Percentiles rank a stretch among this genome's conserved stretches.
phyloP scores from a whole-genome alignment of 2,113 vertebrate species.

The Columbina picui region DNA sequence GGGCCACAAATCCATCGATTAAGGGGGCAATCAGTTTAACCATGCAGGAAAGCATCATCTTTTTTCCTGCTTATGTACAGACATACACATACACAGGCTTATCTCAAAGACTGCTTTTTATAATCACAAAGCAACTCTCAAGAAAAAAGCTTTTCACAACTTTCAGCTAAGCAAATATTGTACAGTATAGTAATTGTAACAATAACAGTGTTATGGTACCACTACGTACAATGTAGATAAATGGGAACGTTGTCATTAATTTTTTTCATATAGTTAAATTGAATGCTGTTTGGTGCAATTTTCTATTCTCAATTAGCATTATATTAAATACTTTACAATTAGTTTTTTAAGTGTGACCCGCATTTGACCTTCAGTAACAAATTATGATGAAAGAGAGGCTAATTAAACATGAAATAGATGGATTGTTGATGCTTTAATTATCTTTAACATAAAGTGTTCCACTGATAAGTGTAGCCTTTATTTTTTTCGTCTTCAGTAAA shows the following conservation, averaged over 20 bases:
- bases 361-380: conserved; percentile 27
- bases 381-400: conserved; percentile 14
- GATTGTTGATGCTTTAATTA: conserved; percentile 36
- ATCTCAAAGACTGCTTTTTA: neutral
- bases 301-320: neutral
- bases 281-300: neutral
- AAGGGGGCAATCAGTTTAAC: neutral
- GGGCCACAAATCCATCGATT: neutral
- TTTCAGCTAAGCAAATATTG: neutral
- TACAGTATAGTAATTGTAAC: neutral
- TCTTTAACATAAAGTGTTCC: conserved; percentile 42
- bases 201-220: neutral
- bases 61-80: neutral
- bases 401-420: conserved; percentile 56
- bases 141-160: neutral
- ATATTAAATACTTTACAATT: neutral
- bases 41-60: neutral
- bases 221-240: neutral
- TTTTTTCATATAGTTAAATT: neutral
- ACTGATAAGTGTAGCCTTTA: conserved; percentile 14
- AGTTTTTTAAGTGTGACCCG: conserved; percentile 2
- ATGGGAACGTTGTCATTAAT: neutral
- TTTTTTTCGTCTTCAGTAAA: conserved; percentile 38
- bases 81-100: neutral
- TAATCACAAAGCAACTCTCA: neutral